These are phyloP conservation scores for Abscondita cerata DNA, from an alignment of 2,888 invertebrate species.

Conservation along the genomic window DNA sequence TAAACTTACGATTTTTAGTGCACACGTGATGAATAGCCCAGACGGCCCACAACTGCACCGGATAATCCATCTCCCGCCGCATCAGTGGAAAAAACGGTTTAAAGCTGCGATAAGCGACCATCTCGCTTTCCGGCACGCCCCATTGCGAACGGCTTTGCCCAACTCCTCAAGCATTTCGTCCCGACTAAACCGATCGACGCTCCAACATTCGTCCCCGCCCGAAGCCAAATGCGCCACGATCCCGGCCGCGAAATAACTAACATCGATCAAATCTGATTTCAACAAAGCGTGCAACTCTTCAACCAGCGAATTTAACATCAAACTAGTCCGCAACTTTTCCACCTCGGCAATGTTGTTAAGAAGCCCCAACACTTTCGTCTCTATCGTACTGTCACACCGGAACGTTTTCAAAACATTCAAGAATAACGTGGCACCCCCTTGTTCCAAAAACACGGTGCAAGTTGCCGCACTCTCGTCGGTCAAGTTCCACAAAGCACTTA, in stretches of 20 bases:
- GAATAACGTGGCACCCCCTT: slow-evolving; percentile 72
- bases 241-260: slow-evolving; percentile 76
- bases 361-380: slow-evolving; percentile 76
- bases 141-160: slow-evolving; percentile 67
- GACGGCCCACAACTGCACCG: slow-evolving; percentile 77
- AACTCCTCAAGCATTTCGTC: slow-evolving; percentile 61
- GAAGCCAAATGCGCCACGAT: slow-evolving; percentile 74
- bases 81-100: slow-evolving; percentile 75
- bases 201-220: slow-evolving; percentile 65
- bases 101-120: slow-evolving; percentile 78
- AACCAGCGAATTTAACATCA: slow-evolving; percentile 48
- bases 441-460: slow-evolving; percentile 71
- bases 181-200: slow-evolving; percentile 46
- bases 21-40: slow-evolving; percentile 83
- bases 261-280: slow-evolving; percentile 69
- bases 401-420: slow-evolving; percentile 70
- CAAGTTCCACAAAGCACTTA: slow-evolving; percentile 80
- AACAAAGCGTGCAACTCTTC: slow-evolving; percentile 48
- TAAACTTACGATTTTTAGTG: slow-evolving; percentile 71
- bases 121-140: slow-evolving; percentile 74
- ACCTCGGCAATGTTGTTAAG: slow-evolving; percentile 82
- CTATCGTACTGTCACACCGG: slow-evolving; percentile 69
- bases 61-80: slow-evolving; percentile 64
- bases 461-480: slow-evolving; percentile 79
- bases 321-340: slow-evolving; percentile 56